These are phyloP conservation scores for Geopemphigus sp. DNA, from an alignment of 1,140 invertebrate genomes.

Conservation along the genomic window DNA sequence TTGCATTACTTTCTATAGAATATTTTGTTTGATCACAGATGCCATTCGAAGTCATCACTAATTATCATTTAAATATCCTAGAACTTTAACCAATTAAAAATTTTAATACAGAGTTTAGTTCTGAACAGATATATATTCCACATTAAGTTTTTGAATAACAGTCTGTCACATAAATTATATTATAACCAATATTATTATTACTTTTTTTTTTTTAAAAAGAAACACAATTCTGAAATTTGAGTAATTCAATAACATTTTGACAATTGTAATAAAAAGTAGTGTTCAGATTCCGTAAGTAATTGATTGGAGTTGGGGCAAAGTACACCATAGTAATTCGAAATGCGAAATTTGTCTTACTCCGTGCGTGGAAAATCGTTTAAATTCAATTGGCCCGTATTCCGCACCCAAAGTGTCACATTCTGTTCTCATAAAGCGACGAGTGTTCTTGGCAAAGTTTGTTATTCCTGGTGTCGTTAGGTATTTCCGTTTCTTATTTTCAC, in stretches of 20 bases:
- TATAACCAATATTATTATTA: not conserved
- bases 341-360: slow-evolving; percentile 8
- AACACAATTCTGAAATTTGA: not conserved
- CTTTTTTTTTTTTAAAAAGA: not conserved
- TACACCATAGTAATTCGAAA: not conserved
- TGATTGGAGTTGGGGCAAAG: not conserved
- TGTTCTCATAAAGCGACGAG: slow-evolving; percentile 36
- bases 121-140: too few relatives aligned
- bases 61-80: too few relatives aligned
- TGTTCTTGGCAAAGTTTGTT: slow-evolving; percentile 37
- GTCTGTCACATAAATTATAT: too few relatives aligned
- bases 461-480: slow-evolving; percentile 41
- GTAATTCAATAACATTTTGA: too few relatives aligned
- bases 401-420: slow-evolving; percentile 32
- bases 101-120: too few relatives aligned
- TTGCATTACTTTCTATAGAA: too few relatives aligned
- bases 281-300: not conserved
- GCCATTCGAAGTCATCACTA: too few relatives aligned
- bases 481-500: slow-evolving; percentile 23
- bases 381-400: slow-evolving; percentile 34
- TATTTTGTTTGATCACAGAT: too few relatives aligned
- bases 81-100: too few relatives aligned
- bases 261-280: not conserved
- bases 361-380: slow-evolving; percentile 34
- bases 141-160: too few relatives aligned